phyloP scores from a whole-genome alignment of 2,113 vertebrate species.

The Phrynosoma blainvillii region DNA sequence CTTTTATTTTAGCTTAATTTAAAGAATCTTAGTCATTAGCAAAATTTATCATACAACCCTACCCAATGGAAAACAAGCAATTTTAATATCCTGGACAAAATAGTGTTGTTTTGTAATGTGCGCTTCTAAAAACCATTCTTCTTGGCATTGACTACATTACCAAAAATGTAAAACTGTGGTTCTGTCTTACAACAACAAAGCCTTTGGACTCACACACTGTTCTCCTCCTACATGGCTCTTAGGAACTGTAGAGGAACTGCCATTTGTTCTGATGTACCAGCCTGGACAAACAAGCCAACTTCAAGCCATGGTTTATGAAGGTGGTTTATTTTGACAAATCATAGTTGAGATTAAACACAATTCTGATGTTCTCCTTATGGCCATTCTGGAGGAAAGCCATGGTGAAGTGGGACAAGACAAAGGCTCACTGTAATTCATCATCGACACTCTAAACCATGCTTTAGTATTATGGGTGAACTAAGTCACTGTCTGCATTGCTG shows the following conservation, averaged over 20 bases:
- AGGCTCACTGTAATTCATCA: neutral
- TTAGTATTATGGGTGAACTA: neutral
- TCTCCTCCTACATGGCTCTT: neutral
- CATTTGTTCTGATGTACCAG: neutral
- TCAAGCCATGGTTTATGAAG: neutral
- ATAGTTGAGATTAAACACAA: neutral
- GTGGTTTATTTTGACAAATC: neutral
- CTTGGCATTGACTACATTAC: neutral
- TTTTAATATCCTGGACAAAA: neutral
- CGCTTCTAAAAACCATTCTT: neutral
- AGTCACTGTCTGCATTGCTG: neutral
- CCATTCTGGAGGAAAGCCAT: neutral
- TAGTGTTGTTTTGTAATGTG: neutral
- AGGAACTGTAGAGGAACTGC: neutral
- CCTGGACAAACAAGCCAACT: neutral
- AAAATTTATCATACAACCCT: neutral
- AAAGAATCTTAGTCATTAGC: too few relatives aligned
- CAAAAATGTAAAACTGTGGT: neutral
- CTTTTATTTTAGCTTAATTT: neutral
- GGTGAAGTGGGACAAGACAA: neutral
- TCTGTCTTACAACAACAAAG: neutral
- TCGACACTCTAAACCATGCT: neutral
- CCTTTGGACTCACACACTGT: neutral
- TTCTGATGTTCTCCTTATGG: neutral
- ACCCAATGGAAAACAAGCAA: neutral